Conservation (phyloP, 2,888 invertebrate genomes). For the Adelphocoris suturalis region DNA sequence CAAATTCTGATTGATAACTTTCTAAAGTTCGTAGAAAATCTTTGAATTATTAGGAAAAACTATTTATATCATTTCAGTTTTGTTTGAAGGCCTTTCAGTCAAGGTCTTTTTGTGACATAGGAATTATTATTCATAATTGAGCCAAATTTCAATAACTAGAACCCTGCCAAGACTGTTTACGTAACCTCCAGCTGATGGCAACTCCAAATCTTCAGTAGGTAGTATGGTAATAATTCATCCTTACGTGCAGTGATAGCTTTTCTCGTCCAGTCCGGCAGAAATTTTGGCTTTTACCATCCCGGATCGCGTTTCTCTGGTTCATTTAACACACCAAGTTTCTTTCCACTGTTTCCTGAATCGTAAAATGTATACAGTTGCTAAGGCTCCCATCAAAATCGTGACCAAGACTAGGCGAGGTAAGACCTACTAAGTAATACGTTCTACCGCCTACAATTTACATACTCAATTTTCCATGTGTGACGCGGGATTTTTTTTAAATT, state of each 20-base stretch:
- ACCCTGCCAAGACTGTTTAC: conserved; percentile 15
- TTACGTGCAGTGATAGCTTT: neutral
- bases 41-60: neutral
- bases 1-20: too few relatives aligned
- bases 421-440: conserved; percentile 65
- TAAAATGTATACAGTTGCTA: conserved; percentile 91
- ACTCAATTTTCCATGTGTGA: too few relatives aligned
- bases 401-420: conserved; percentile 91
- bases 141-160: conserved; percentile 20
- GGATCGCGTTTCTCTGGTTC: neutral
- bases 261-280: neutral
- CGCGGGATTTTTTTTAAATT: neutral
- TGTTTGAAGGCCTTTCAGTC: neutral
- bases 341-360: neutral
- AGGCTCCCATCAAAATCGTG: conserved; percentile 92
- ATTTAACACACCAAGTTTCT: neutral
- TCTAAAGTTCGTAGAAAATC: too few relatives aligned
- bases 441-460: too few relatives aligned
- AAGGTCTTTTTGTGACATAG: neutral
- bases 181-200: conserved; percentile 26
- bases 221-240: neutral
- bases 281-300: neutral
- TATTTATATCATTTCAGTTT: neutral
- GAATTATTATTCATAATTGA: neutral
- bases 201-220: conserved; percentile 3